Base-by-base conservation (phyloP, 2,888 invertebrate species). In the Marronus borbonicus region DNA sequence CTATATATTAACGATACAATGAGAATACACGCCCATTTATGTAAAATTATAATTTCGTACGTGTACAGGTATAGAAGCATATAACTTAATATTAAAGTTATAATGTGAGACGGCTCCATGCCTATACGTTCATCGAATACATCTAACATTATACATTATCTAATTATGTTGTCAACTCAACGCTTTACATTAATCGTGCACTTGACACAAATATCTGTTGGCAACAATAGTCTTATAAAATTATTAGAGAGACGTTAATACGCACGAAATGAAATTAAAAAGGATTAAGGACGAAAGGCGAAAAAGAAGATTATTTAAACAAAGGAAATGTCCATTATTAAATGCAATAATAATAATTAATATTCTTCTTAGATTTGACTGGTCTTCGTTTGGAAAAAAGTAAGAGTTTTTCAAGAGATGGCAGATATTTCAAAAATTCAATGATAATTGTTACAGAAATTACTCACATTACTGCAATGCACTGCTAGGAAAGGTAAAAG, bases 151-250 rank as follows among this genome's bases (percentile, higher is more conserved):
- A 20, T 12, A 55, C 55, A 1, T 28, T 49, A n/a, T 68, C 24
- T 68, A 68, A 68, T 68, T 68, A 68, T 68, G 68, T 68, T 68
- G 68, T 68, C 68, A 68, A 68, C 68, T n/a, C n/a, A 24, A 20
- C 28, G 12, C 20, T 20, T 49, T 68, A 50, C 20, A 49, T 68
- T 68, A 68, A 68, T 50, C 10, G 50, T 17, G 12, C 49, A 12
- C 50, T 12, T 28, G 68, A 68, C 68, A 50, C 49, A 50, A 28
- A 60, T 60, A 60, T 60, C 28, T 55, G 17, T 55, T 55, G 14
- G 20, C 28, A 17, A 28, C 12, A 60, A 12, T 28, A 28, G 20
- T 20, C 28, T 24, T 24, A 60, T 12, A 10, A 60, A 24, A 60
- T 60, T 28, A 28, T 60, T 60, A 60, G 2, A 28, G 10, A 24